Conservation (phyloP, 2,888 invertebrate species). For the Sturmia bella region DNA sequence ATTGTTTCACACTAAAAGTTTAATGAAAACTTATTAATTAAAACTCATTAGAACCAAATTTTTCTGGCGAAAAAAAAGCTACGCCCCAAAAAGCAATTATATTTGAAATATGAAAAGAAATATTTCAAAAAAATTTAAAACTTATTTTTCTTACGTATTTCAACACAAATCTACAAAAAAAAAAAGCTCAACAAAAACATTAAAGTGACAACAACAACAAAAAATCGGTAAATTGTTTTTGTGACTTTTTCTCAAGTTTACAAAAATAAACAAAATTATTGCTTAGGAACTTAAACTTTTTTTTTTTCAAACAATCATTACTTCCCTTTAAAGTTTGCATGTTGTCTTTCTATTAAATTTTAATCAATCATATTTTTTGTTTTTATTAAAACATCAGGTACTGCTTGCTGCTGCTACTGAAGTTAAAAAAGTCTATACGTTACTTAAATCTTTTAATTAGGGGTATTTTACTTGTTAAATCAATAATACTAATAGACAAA, state of each 20-base stretch:
- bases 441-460: slow-evolving; percentile 33
- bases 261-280: neutral
- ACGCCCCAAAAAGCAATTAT: slow-evolving; percentile 15
- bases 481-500: slow-evolving; percentile 32
- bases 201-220: neutral
- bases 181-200: neutral
- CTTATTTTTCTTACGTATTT: neutral
- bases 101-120: neutral
- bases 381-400: slow-evolving; percentile 24
- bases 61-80: slow-evolving; percentile 4
- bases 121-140: neutral
- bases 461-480: slow-evolving; percentile 6
- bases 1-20: too few species aligned
- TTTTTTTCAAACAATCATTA: neutral
- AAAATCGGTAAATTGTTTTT: neutral
- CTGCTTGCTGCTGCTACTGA: neutral
- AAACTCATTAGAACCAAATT: neutral
- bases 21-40: neutral
- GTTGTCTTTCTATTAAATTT: neutral
- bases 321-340: neutral
- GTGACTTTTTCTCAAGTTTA: neutral
- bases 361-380: slow-evolving; percentile 22
- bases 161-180: neutral
- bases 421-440: slow-evolving; percentile 17
- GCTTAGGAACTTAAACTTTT: neutral